Evolutionary conservation across 2,113 vertebrate genomes (phyloP), one percentile per base, ranked within the genome.

Genomic region (Dermatemys mawii): DNA sequence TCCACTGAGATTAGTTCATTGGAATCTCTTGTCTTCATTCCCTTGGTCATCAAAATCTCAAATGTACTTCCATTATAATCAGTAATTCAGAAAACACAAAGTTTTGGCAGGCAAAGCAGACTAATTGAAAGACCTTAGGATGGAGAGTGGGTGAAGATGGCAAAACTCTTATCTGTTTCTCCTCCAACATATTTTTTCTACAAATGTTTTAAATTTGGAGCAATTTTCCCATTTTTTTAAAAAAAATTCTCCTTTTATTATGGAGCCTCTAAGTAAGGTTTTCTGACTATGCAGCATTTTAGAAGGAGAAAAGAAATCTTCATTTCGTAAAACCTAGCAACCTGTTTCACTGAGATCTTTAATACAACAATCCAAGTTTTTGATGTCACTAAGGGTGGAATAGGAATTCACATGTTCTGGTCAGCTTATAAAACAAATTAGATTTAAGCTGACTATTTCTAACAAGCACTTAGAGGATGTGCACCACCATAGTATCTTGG

Each of bases 41-140:
- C 49, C 22, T 38, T 27, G 54, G 46, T 53, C 1, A 0, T 1
- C 0, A 3, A 3, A 1, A 11, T 4, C 49, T 5, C 11, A 67
- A 22, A n/a, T 13, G 44, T 4, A 41, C 41, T 26, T 8, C 1
- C 1, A 29, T 3, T 19, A 1, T 3, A 49, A 16, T 13, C 10
- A 2, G 38, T 44, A 9, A 4, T 29, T 11, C 44, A 22, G 1
- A 11, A 67, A 26, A 1, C 2, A 41, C 55, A 27, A 32, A 60
- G 11, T 17, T 0, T 24, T 17, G 38, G 8, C 0, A 81, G 26
- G 41, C 6, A 17, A 4, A 48, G 10, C 9, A 21, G 22, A 12
- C 1, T 1, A 1, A 46, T 14, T 44, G 4, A 13, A 21, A 46
- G 5, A 60, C 55, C 32, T 13, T 60, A 26, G 38, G 50, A 35